Conservation (phyloP, 2,888 invertebrate genomes). For the Callimorpha dominula region DNA sequence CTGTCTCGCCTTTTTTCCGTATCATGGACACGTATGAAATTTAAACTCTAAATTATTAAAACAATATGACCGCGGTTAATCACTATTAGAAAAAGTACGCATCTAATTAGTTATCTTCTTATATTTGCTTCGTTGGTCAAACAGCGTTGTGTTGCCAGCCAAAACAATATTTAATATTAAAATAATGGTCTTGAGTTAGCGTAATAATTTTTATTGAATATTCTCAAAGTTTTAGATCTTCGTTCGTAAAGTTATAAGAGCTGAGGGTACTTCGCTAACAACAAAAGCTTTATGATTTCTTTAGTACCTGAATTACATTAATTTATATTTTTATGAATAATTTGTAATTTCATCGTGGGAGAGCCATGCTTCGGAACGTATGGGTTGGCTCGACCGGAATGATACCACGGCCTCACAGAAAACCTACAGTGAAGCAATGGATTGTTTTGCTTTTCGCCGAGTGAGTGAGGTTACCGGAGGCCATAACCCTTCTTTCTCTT, state of each 20-base stretch:
- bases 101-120: not conserved
- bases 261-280: conserved; percentile 20
- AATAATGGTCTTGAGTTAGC: conserved; percentile 11
- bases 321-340: not conserved
- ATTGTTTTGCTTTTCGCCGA: too few relatives aligned
- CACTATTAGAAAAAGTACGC: not conserved
- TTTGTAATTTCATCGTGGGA: too few relatives aligned
- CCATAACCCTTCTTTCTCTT: too few relatives aligned
- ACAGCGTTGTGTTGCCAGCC: not conserved
- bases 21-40: too few relatives aligned
- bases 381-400: too few relatives aligned
- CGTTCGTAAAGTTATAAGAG: conserved; percentile 29
- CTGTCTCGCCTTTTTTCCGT: too few relatives aligned
- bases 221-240: conserved; percentile 28
- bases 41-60: too few relatives aligned
- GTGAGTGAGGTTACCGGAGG: too few relatives aligned
- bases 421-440: too few relatives aligned
- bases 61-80: not conserved
- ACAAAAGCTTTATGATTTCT: not conserved
- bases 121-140: not conserved
- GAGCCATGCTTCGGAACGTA: too few relatives aligned
- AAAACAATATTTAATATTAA: conserved; percentile 12
- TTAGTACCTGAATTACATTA: not conserved
- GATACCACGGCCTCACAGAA: too few relatives aligned
- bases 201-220: conserved; percentile 32